phyloP scores from a whole-genome alignment of 2,888 invertebrate species.

The Dryomyza anilis region DNA sequence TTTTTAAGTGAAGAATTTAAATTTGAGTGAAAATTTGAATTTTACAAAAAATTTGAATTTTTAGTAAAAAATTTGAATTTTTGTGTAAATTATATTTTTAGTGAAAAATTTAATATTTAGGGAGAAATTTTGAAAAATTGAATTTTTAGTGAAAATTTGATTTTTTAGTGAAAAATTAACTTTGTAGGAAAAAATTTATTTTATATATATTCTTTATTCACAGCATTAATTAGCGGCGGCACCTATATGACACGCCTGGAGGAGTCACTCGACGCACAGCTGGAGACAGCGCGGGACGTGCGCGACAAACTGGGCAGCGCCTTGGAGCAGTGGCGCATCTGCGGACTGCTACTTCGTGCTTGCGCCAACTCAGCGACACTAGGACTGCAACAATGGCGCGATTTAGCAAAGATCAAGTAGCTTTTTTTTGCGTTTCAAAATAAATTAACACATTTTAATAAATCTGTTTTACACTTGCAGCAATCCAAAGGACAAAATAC shows the following conservation, averaged over 20 bases:
- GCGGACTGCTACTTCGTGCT: conserved; percentile 54
- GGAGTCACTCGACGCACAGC: conserved; percentile 54
- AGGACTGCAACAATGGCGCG: conserved; percentile 52
- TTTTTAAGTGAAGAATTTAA: no score
- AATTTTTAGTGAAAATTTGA: no score
- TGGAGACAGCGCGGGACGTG: conserved; percentile 55
- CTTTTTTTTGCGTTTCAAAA: conserved; percentile 8
- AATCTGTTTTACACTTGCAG: conserved; percentile 25
- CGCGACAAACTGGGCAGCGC: conserved; percentile 59
- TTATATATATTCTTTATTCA: no score
- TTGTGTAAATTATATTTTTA: no score
- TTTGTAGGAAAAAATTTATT: no score
- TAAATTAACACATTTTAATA: not conserved
- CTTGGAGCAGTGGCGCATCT: conserved; percentile 60
- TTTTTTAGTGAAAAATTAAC: no score
- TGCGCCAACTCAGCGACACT: conserved; percentile 55
- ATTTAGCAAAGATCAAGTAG: conserved; percentile 47
- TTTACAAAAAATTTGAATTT: no score
- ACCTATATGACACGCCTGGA: conserved; percentile 58
- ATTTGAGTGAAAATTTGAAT: no score
- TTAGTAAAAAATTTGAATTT: no score
- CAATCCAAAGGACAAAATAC: conserved; percentile 52
- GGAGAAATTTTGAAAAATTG: no score
- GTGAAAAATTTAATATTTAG: no score
- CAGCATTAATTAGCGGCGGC: conserved; percentile 58